Evolutionary conservation across 2,888 invertebrate genomes (phyloP).

Genomic region (Pseudococcus jackbeardsleyi): DNA sequence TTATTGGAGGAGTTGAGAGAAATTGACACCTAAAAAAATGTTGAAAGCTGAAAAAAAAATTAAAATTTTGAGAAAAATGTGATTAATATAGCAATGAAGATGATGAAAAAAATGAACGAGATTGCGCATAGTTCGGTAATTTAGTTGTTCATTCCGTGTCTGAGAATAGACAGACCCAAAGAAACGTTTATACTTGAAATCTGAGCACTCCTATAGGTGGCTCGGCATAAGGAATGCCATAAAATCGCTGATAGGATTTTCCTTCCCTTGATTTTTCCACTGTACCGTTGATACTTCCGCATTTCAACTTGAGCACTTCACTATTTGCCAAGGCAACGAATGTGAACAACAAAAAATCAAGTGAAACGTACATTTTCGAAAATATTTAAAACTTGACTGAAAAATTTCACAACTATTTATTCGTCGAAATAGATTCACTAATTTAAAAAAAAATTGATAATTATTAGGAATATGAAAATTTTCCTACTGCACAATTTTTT

Average conservation of each 20-base stretch:
- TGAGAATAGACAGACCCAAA: neutral
- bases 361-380: neutral
- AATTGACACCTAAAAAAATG: too few species aligned
- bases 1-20: too few species aligned
- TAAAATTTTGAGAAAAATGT: too few species aligned
- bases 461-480: too few species aligned
- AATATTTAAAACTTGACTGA: neutral
- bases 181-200: constrained; percentile 73
- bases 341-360: neutral
- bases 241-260: constrained; percentile 72
- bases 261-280: constrained; percentile 56
- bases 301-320: neutral
- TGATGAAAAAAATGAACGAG: too few species aligned
- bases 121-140: too few species aligned
- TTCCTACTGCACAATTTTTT: too few species aligned
- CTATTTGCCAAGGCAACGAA: neutral
- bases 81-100: too few species aligned
- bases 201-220: constrained; percentile 76
- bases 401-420: neutral
- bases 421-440: neutral
- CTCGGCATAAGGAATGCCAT: constrained; percentile 77
- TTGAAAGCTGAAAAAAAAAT: too few species aligned
- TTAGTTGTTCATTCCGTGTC: too few species aligned
- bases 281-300: constrained; percentile 59
- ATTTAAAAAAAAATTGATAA: neutral